Evolutionary conservation across 2,113 vertebrate genomes (phyloP).

Genomic region (Oncorhynchus nerka): DNA sequence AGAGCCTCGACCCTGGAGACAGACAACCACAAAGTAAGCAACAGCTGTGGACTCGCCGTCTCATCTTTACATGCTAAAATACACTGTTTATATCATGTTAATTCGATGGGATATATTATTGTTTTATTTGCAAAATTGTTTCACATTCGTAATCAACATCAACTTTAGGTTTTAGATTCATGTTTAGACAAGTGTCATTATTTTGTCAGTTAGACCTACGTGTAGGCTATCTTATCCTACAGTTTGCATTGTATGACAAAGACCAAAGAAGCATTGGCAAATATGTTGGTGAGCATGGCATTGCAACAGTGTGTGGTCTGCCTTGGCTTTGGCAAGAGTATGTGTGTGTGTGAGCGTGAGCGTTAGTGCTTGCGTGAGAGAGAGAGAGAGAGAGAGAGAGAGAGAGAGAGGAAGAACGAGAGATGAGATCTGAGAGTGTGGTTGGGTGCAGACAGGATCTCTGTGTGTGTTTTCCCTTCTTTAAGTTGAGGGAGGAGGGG

Average conservation of each 20-base stretch:
- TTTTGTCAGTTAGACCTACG: too few species aligned
- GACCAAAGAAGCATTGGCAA: neutral
- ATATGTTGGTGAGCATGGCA: slow-evolving; percentile 44
- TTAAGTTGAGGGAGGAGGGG: slow-evolving; percentile 22
- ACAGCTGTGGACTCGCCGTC: neutral
- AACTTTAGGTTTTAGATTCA: too few species aligned
- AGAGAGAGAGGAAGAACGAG: slow-evolving; percentile 2
- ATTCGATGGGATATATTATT: neutral
- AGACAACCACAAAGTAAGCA: neutral
- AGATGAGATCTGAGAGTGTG: slow-evolving; percentile 8
- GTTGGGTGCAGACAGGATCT: neutral
- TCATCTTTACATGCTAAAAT: neutral
- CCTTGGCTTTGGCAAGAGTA: slow-evolving; percentile 43
- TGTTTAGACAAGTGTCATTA: too few species aligned
- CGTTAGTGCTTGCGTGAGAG: slow-evolving; percentile 10
- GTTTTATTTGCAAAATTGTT: neutral
- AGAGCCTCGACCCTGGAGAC: neutral
- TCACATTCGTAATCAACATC: too few species aligned
- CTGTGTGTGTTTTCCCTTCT: slow-evolving; percentile 15
- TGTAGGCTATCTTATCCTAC: too few species aligned
- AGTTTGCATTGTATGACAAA: neutral
- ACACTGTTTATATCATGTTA: neutral
- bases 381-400: neutral
- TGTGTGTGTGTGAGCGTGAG: slow-evolving; percentile 4
- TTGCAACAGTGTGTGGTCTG: slow-evolving; percentile 67